Evolutionary conservation across 2,888 invertebrate genomes (phyloP), one percentile per base, ranked within the genome.

Genomic region (Hemaris fuciformis): DNA sequence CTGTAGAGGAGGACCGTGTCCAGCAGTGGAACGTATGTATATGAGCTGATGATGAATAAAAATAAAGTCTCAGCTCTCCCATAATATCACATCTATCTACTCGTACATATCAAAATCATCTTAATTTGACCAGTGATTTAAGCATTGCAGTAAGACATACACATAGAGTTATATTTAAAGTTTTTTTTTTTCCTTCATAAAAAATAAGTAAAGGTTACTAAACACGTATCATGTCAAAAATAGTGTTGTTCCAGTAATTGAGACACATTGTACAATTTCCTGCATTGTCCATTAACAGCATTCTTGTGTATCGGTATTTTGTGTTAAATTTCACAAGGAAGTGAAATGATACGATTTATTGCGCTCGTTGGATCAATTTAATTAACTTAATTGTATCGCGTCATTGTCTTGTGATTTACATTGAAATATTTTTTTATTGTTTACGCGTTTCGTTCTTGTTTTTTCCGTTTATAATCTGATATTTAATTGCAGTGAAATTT

Each of bases 301-400:
- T 53, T 53, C 27, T 18, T 27, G 2, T 6, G 22, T 27, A 15
- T 27, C 18, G 53, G 27, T 53, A 53, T 27, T 25, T 10, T 31
- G 53, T 22, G n/a, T 45, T 46, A 53, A 31, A 53, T 31, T 53
- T 53, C 53, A 53, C 53, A 15, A 31, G 53, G 53, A 53, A 53
- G 31, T 20, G 10, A 4, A 53, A 1, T 31, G 18, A 31, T 20
- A 20, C 53, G 31, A 53, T 53, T 53, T 53, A 53, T 53, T 31
- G 31, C 53, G 27, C 8, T 4, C 38, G 38, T 20, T 31, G 18
- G 1, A 53, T 8, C 8, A 15, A 25, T 45, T 27, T 8, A 53
- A 53, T 18, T 27, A 31, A 18, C 15, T 18, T 53, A 53, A 53
- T 53, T 48, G 48, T 48, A 53, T 27, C 27, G 46, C 5, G 22